Evolutionary conservation across 2,888 invertebrate genomes (phyloP).

Genomic region (Drosophila anceps): DNA sequence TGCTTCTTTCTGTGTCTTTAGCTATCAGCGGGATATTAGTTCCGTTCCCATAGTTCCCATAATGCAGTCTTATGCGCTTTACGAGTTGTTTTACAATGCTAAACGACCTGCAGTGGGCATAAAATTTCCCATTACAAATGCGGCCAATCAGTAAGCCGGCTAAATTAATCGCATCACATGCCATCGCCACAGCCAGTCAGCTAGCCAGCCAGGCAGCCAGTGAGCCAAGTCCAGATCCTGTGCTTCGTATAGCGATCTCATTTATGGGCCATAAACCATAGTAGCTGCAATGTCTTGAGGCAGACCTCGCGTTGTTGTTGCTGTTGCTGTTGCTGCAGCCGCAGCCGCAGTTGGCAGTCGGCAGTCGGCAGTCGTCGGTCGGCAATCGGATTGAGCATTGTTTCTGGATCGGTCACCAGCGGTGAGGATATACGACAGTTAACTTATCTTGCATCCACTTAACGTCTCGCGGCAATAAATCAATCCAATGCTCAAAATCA

Average conservation of each 20-base stretch:
- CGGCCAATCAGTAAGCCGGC: slow-evolving; percentile 62
- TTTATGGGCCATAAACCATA: slow-evolving; percentile 78
- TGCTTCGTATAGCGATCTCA: slow-evolving; percentile 67
- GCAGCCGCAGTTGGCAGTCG: background rate
- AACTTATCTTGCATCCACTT: slow-evolving; percentile 83
- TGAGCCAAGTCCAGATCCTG: slow-evolving; percentile 58
- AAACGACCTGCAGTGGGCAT: slow-evolving; percentile 68
- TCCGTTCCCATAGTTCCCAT: slow-evolving; percentile 72
- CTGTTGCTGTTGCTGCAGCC: slow-evolving; percentile 28
- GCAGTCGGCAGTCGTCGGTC: slow-evolving; percentile 1
- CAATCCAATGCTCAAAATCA: slow-evolving; percentile 79
- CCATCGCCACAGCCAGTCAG: slow-evolving; percentile 13
- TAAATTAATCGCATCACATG: slow-evolving; percentile 73
- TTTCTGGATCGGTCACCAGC: slow-evolving; percentile 73
- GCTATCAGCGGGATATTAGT: slow-evolving; percentile 69
- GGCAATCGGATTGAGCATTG: slow-evolving; percentile 50
- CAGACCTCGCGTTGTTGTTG: slow-evolving; percentile 11
- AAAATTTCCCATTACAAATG: slow-evolving; percentile 68
- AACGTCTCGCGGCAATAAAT: slow-evolving; percentile 82
- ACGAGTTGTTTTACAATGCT: slow-evolving; percentile 75
- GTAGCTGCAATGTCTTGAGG: slow-evolving; percentile 40
- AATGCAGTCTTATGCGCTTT: slow-evolving; percentile 63
- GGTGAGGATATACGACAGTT: slow-evolving; percentile 79
- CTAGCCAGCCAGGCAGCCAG: background rate
- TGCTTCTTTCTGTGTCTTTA: background rate